Conservation (phyloP, 92 coral and sea anemone species). For the Blastomussa wellsi region DNA sequence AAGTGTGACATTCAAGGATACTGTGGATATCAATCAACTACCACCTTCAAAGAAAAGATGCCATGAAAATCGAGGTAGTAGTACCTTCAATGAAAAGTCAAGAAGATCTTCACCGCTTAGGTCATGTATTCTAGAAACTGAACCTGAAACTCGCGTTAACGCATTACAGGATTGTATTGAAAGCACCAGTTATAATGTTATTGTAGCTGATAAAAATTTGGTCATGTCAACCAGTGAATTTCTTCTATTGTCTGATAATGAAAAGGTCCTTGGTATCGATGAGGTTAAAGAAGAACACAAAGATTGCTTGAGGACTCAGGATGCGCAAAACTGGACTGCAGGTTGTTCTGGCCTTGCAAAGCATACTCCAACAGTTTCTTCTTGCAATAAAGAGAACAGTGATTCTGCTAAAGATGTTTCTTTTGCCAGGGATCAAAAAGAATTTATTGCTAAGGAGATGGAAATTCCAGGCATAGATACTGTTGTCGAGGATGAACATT, state of each 20-base stretch:
- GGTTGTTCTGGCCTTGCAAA: neutral
- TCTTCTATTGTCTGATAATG: neutral
- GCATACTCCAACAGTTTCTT: neutral
- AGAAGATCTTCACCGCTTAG: neutral
- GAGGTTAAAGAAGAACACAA: neutral
- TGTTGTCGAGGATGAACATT: neutral
- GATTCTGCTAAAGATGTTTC: neutral
- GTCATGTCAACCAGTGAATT: neutral
- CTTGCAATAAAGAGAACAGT: neutral
- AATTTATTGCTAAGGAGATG: neutral
- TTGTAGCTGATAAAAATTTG: neutral
- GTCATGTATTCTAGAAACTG: neutral
- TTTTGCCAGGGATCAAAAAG: neutral
- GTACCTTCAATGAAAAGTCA: neutral
- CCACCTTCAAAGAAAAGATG: neutral
- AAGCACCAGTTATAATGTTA: too few species aligned
- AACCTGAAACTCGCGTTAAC: neutral
- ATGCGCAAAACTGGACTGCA: neutral
- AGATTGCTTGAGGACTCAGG: neutral
- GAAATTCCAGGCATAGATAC: slow-evolving; percentile 2
- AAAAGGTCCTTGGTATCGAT: neutral
- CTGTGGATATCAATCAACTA: neutral
- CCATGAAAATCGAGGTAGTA: neutral
- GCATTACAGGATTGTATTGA: neutral
- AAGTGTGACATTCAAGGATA: slow-evolving; percentile 34